Base-by-base conservation (phyloP, 2,888 invertebrate genomes). In the Xanthostigma xanthostigma region DNA sequence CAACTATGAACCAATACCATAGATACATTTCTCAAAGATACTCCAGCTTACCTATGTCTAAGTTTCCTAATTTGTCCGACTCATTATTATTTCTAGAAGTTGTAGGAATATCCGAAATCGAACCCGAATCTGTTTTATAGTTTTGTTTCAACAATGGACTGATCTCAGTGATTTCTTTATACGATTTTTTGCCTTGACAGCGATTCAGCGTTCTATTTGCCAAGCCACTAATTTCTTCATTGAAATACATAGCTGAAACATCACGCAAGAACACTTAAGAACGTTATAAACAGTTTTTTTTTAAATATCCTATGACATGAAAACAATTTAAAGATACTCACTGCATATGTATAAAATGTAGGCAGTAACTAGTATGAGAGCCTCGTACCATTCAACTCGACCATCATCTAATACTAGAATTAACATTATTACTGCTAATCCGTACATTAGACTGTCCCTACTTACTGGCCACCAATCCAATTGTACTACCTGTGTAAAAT, bases 391-490 rank as follows among this genome's bases (percentile, higher is more conserved):
- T 62, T 80, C 76, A 54, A 89, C 74, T 58, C 67, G 71, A 58
- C 81, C 81, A 59, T 88, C 88, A 37, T 77, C 69, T 38, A 89
- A 68, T 10, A 81, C 76, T 45, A 76, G 62, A 54, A 86, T 81
- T 14, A 88, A 72, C 3, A 80, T 71, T 33, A 81, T 64, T 33
- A 88, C 84, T 2, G 85, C 77, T 36, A 84, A 62, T 2, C 78
- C 78, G 59, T 87, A 87, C 68, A 82, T 81, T 52, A 79, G 58
- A 58, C 81, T 78, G 63, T 88, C 86, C 48, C 88, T 71, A 9
- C 79, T 79, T 45, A 88, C 74, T 2, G 87, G 80, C 82, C 82
- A 86, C 83, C 83, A 82, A 63, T 84, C 81, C 56, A 84, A 64
- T 44, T 78, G 72, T 53, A 84, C 68, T 27, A 75, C 73, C 84